Base-by-base conservation (phyloP, 2,888 invertebrate genomes). In the Morpho achilles region DNA sequence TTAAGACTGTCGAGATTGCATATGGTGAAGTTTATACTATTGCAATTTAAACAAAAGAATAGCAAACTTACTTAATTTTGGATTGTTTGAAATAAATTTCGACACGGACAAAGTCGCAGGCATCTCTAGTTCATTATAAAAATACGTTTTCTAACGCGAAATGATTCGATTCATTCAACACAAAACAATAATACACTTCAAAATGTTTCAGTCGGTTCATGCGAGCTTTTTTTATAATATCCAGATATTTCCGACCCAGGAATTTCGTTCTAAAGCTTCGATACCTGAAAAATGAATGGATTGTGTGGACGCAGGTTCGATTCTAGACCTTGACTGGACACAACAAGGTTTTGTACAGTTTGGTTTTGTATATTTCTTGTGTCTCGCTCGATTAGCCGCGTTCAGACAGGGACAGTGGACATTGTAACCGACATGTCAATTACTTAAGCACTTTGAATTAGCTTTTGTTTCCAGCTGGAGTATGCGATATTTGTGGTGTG, bases 361-460 rank as follows among this genome's bases (percentile, higher is more conserved):
- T 59, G 51, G 51, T 51, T 22, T 47, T 16, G 42, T 43, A 8
- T 9, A 9, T 16, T 43, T 22, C 8, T 23, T n/a, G 32, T 32
- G 3, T 59, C 47, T 52, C 48, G 4, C 46, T 49, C 49, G n/a
- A 10, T n/a, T 32, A 9, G 8, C 42, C 9, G 39, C 39, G 1
- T 8, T 55, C 8, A 8, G 55, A 48, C 40, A 48, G 48, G 48
- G 48, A 55, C 3, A 51, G 44, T 8, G 7, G 47, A 48, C 48
- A 43, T 23, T 52, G 48, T 43, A 55, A 55, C 55, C 59, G 59
- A 59, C 59, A 59, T 59, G 59, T 59, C 59, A 59, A 59, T 59
- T 59, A 59, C 59, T 48, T 55, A 51, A 45, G 47, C 55, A 52
- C 43, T 44, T 47, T 55, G 54, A 45, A 59, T 59, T 59, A 52